phyloP scores from a whole-genome alignment of 2,888 invertebrate genomes.

The Lutraria lutraria region DNA sequence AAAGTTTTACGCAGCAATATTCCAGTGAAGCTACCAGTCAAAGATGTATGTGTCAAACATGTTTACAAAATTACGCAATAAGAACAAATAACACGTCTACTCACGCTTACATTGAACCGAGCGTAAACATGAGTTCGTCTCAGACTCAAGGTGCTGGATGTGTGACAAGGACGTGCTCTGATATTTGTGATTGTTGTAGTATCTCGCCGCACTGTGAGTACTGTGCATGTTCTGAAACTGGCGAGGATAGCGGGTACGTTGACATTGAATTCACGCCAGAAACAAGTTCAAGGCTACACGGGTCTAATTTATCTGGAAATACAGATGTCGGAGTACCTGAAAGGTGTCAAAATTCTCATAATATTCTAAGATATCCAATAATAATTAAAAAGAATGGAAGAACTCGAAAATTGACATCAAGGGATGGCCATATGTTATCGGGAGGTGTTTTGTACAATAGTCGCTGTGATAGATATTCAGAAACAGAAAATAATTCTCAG shows the following conservation, averaged over 20 bases:
- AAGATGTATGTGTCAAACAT: constrained; percentile 29
- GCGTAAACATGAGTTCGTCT: neutral
- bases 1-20: constrained; percentile 32
- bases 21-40: neutral
- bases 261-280: constrained; percentile 30
- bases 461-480: constrained; percentile 1
- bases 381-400: constrained; percentile 35
- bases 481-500: neutral
- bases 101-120: neutral
- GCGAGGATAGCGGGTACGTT: constrained; percentile 30
- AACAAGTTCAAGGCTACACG: neutral
- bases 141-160: neutral
- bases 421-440: constrained; percentile 21
- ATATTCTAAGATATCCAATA: constrained; percentile 28
- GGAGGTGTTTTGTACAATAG: constrained; percentile 25
- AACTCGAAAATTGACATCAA: constrained; percentile 16
- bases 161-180: neutral
- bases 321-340: neutral
- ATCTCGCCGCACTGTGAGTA: constrained; percentile 40
- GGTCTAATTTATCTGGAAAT: neutral
- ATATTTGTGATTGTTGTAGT: constrained; percentile 42
- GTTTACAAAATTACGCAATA: constrained; percentile 30
- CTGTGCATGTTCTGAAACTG: constrained; percentile 30
- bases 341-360: constrained; percentile 1
- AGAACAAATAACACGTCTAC: neutral